Conservation (phyloP, 2,888 invertebrate genomes). For the Trissolcus japonicus region DNA sequence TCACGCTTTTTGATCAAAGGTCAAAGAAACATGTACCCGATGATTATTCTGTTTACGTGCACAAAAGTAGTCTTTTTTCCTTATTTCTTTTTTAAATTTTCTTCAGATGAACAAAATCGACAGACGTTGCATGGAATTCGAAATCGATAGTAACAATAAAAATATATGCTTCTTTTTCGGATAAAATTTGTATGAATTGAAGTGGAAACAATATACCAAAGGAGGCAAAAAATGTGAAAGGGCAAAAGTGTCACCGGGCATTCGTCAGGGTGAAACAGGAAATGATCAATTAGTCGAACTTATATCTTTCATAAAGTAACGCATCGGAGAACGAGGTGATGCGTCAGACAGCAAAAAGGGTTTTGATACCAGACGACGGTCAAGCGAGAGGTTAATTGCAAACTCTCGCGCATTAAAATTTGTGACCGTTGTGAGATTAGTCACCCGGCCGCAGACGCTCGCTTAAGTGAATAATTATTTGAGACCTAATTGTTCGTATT, state of each 20-base stretch:
- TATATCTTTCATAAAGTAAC: constrained; percentile 64
- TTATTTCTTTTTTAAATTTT: too few relatives aligned
- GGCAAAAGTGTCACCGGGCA: constrained; percentile 30
- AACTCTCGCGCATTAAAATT: constrained; percentile 49
- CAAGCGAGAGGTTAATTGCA: constrained; percentile 54
- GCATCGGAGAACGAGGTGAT: constrained; percentile 35
- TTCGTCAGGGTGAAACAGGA: constrained; percentile 66
- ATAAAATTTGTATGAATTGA: too few relatives aligned
- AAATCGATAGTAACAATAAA: neutral
- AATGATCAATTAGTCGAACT: constrained; percentile 74
- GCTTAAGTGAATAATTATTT: constrained; percentile 48
- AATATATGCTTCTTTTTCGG: too few relatives aligned
- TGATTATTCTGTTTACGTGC: too few relatives aligned
- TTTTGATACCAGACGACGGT: constrained; percentile 45
- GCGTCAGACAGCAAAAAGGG: constrained; percentile 36
- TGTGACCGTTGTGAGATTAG: constrained; percentile 29
- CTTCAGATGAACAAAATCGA: too few relatives aligned
- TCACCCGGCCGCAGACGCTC: constrained; percentile 21
- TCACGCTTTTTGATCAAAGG: constrained; percentile 4
- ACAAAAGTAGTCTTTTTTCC: too few relatives aligned
- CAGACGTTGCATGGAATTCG: too few relatives aligned
- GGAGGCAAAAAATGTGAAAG: constrained; percentile 20
- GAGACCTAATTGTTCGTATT: constrained; percentile 36
- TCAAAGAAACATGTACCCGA: neutral
- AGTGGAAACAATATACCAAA: constrained; percentile 25